Evolutionary conservation across 2,888 invertebrate genomes (phyloP), one percentile per base, ranked within the genome.

Genomic region (Drosophila prostipennis): DNA sequence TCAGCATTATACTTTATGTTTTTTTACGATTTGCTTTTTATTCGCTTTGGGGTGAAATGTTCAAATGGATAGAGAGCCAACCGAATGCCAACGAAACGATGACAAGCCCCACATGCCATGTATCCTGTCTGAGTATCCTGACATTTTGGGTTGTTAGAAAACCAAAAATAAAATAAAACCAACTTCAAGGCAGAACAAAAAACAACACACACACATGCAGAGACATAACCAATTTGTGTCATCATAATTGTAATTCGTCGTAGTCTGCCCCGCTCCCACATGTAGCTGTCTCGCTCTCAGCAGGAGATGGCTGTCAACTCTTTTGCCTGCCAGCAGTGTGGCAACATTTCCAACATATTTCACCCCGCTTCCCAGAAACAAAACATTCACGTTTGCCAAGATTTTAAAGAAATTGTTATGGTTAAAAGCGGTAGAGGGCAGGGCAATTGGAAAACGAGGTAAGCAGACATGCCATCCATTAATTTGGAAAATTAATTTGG

Each of bases 161-260:
- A 49, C 42, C 19, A 48, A 46, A 76, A 49, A 42, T 52, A 6
- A 45, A 10, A 65, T 67, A 76, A 67, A 75, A 55, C 53, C 69
- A 63, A 71, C 56, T 57, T 39, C 19, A 53, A 76, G 65, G 55
- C 71, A 75, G 60, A 64, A 68, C 64, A 72, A 49, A 55, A 55
- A 63, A 51, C 60, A 81, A 76, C 23, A 67, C 36, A 48, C n/a
- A n/a, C 42, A 19, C 42, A 71, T 32, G 77, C 69, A 70, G 70
- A 78, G 80, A 88, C 89, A 85, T 83, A 88, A 83, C 88, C 88
- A 85, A 85, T 88, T 85, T 85, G 88, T 88, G 84, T 88, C 87
- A 83, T 83, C 87, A 88, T 85, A 85, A 88, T 88, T 85, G 88
- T 86, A 88, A 86, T 75, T 77, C 77, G 69, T 79, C 71, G 73